A percentile compares a stretch with the other conserved stretches of the same genome.
These are phyloP conservation scores for Suricata suricatta DNA, from an alignment of 2,113 vertebrate genomes.

Conservation along the genomic window DNA sequence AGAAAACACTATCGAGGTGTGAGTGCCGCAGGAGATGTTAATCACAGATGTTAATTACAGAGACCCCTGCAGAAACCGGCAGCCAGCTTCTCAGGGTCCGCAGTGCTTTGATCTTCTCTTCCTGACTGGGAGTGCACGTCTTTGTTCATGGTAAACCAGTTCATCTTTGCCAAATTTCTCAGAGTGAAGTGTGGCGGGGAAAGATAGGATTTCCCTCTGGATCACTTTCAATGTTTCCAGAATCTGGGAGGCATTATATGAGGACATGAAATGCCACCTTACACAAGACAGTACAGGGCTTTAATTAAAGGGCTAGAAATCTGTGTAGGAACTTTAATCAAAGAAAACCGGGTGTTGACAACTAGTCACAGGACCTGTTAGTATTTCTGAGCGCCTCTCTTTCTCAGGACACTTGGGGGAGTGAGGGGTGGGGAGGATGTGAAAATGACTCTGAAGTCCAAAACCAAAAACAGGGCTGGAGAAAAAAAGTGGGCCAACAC, in stretches of 20 bases:
- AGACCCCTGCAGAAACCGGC: background rate
- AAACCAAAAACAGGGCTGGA: background rate
- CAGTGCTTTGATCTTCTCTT: background rate
- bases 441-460: background rate
- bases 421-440: accelerated
- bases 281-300: constrained; percentile 79
- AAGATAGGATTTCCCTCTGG: background rate
- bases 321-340: constrained; percentile 82
- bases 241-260: constrained; percentile 74
- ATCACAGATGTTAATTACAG: accelerated
- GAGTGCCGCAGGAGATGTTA: background rate
- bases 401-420: background rate
- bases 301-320: background rate
- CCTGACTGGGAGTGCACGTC: background rate
- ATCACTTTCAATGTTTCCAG: constrained; percentile 68
- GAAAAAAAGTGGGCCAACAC: background rate
- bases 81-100: too few relatives aligned
- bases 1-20: background rate
- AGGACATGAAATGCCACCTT: constrained; percentile 65
- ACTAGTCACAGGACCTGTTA: constrained; percentile 79
- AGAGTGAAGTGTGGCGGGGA: accelerated
- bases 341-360: constrained; percentile 81
- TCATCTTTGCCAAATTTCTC: background rate
- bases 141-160: background rate
- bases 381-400: background rate